Conservation (phyloP, 37 sponge, comb jelly and placozoan genomes). For the Corticium candelabrum region DNA sequence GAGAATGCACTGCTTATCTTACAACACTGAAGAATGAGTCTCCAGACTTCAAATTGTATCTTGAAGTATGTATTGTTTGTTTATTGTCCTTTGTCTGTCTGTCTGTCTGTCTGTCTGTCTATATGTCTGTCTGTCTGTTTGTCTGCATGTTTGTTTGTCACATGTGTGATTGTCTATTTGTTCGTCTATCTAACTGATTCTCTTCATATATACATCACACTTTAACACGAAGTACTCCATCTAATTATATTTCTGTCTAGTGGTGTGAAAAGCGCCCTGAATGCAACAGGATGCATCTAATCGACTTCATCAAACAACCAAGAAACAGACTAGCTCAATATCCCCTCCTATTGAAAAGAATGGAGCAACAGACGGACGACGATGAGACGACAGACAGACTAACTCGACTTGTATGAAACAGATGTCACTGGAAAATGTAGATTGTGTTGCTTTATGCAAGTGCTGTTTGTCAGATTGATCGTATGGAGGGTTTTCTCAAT, state of each 20-base stretch:
- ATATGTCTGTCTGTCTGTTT: no score
- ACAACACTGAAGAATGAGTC: background rate
- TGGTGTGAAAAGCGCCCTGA: background rate
- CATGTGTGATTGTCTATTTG: no score
- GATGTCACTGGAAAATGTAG: background rate
- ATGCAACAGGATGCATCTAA: background rate
- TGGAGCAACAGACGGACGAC: background rate
- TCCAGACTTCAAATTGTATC: background rate
- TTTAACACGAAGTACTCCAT: no score
- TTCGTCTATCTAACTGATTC: no score
- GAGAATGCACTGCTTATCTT: background rate
- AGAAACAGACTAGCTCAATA: background rate
- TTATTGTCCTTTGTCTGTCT: no score
- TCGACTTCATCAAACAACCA: background rate
- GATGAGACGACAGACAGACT: background rate
- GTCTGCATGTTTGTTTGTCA: no score
- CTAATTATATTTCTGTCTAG: no score
- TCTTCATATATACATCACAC: no score
- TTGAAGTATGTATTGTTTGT: background rate
- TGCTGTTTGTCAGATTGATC: background rate
- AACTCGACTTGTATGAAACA: background rate
- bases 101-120: no score
- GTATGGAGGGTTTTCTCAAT: background rate
- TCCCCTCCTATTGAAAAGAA: background rate
- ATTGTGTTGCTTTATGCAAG: background rate